phyloP scores from a whole-genome alignment of 2,888 invertebrate genomes.

The Drosophila siamana region DNA sequence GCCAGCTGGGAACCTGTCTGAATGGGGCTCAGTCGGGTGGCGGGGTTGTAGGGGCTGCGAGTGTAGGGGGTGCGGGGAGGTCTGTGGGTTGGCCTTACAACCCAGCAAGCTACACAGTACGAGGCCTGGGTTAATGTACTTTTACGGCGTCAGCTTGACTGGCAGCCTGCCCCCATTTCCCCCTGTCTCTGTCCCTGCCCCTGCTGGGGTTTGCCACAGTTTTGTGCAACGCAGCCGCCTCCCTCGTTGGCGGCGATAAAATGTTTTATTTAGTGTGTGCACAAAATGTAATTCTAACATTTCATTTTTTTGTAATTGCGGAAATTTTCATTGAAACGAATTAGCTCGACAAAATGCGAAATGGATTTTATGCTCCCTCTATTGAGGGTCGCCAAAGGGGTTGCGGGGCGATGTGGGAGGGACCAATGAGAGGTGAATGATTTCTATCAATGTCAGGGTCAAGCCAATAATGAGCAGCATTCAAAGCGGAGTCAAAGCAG shows the following conservation, averaged over 20 bases:
- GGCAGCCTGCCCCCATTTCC: slow-evolving; percentile 47
- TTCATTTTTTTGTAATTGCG: slow-evolving; percentile 71
- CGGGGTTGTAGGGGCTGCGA: neutral
- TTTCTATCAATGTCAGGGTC: slow-evolving; percentile 72
- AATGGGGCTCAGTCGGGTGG: neutral
- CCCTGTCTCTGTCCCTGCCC: neutral
- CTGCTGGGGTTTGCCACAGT: slow-evolving; percentile 29
- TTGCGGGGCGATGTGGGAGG: neutral
- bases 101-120: slow-evolving; percentile 32
- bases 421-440: slow-evolving; percentile 58
- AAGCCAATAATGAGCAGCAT: slow-evolving; percentile 6
- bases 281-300: slow-evolving; percentile 69
- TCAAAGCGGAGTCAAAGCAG: neutral
- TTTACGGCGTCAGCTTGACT: slow-evolving; percentile 67
- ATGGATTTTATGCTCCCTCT: slow-evolving; percentile 27
- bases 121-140: slow-evolving; percentile 75
- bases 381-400: neutral
- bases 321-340: slow-evolving; percentile 79
- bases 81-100: slow-evolving; percentile 28
- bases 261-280: slow-evolving; percentile 64
- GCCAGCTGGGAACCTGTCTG: slow-evolving; percentile 41
- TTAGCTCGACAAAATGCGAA: slow-evolving; percentile 58
- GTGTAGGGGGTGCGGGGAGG: neutral
- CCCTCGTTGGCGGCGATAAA: slow-evolving; percentile 45
- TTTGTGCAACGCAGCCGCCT: slow-evolving; percentile 30